Evolutionary conservation across 2,888 invertebrate species (phyloP), one percentile per base, ranked within the genome.

Genomic region (Tortrix viridana): DNA sequence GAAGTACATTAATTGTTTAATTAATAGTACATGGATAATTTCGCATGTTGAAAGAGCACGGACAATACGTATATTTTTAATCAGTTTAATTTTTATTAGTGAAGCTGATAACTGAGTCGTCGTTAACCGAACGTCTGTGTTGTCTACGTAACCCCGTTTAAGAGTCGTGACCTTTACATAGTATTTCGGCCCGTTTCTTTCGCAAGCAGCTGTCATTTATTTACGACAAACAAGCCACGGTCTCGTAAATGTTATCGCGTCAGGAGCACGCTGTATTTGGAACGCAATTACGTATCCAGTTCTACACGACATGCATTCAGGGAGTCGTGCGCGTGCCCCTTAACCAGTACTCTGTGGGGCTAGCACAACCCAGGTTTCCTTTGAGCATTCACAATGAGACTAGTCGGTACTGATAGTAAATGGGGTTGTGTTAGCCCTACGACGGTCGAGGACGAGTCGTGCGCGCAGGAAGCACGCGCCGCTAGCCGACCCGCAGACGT

Each of bases 401-500:
- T 41, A 58, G 46, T 47, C 32, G 4, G 50, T 23, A 56, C 18
- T 47, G 50, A 16, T 38, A 48, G 16, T 43, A 41, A 20, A 6
- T 4, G 12, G 12, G 56, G 19, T 26, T 22, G 37, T 63, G 58
- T 22, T 61, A 19, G 63, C 46, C 52, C 44, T 44, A 18, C 32
- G 9, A 18, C 32, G 9, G 32, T 57, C 46, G 48, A 20, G 53
- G 65, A 55, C 54, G 67, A 72, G 81, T 62, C 62, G 56, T 76
- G 70, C 74, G 73, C 82, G 84, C 89, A 87, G 88, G 88, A 87
- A 87, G 77, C 87, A 84, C 82, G 86, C 85, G 80, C 82, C 81
- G 80, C 79, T 78, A 74, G 68, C 67, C 76, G 75, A 74, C 74
- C 73, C 74, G 72, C 72, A 74, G 73, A 68, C 67, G 65, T 73